Evolutionary conservation across 2,888 invertebrate species (phyloP), one percentile per base, ranked within the genome.

Genomic region (Drosophila flavopinicola): DNA sequence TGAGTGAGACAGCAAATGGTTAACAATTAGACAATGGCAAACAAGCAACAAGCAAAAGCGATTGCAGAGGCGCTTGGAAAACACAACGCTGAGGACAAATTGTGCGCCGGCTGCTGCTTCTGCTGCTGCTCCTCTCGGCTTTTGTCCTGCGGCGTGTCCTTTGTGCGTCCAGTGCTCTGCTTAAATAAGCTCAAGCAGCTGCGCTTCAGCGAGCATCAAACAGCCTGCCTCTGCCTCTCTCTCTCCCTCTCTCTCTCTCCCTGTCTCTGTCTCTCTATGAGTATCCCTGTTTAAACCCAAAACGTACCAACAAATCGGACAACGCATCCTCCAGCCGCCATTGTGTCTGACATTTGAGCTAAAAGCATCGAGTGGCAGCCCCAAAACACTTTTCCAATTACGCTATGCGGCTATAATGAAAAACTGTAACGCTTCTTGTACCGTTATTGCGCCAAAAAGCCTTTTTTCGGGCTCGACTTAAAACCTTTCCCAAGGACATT

Each of bases 381-480:
- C 87, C 78, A 85, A 87, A 80, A 80, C 80, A 82, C 80, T 87
- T 82, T 87, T 87, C 83, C 87, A 87, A 85, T 82, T 82, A 87
- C 75, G 80, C 78, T 60, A 84, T 73, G n/a, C n/a, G n/a, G n/a
- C 71, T 78, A 78, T 71, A 78, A 85, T 69, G 71, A 79, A 68
- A 66, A 60, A 47, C 68, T 83, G 86, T 85, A 85, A 79, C 80
- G 84, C 48, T 74, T 83, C 48, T 74, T 83, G 77, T 67, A 66
- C 48, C 66, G 75, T 64, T 75, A 65, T 75, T 60, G 57, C 66
- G 75, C 75, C 63, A 69, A 78, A 74, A 66, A 75, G 67, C 45
- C 58, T 47, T 67, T 64, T 59, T 72, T 44, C 52, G 51, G 42
- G 4, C 20, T 2, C 20, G 20, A 20, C 20, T 20, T 47, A 44